Base-by-base conservation (phyloP, 2,113 vertebrate species). In the Turdus rufiventris region DNA sequence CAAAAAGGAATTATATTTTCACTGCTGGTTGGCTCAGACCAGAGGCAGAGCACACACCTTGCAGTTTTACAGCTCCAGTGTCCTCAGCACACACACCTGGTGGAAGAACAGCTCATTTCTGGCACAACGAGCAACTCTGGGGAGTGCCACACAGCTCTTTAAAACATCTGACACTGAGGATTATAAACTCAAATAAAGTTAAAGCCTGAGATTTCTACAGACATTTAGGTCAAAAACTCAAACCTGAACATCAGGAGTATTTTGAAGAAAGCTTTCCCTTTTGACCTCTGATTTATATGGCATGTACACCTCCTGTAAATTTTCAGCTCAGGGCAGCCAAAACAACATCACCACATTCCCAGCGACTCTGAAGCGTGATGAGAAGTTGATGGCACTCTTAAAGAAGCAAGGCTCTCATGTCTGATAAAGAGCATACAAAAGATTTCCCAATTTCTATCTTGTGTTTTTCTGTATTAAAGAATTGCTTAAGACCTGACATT, bases 221-320 rank as follows among this genome's bases (percentile, higher is more conserved):
- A 33, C 6, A 18, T 29, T 66, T 45, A 62, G 71, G 47, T 11
- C 5, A 45, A 68, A 82, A 85, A 31, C 5, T 25, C 12, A 14
- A 82, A 80, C 11, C 13, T 1, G 2, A 67, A n/a, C 5, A 19
- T 63, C 6, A 53, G 31, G 36, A 70, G 6, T 8, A 13, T 38
- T 73, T 91, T 85, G 28, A 70, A 24, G n/a, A 78, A 81, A 66
- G 38, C 34, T 60, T 80, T n/a, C 19, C 40, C 71, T 62, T 70
- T 33, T 3, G 0, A 28, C 14, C 42, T 72, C 17, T 26, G 72
- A 29, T 85, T 70, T 73, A 57, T 18, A 58, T 0, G 0, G 2
- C 43, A 31, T 6, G 2, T 6, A 19, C 0, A 56, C 14, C 43
- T 1, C 0, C 25, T 21, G 19, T 12, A 3, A 21, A 47, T 70